Percentiles rank a stretch among this genome's conserved stretches.
Evolutionary conservation across 2,888 invertebrate genomes (phyloP).

Genomic region (Pasiphila rectangulata): DNA sequence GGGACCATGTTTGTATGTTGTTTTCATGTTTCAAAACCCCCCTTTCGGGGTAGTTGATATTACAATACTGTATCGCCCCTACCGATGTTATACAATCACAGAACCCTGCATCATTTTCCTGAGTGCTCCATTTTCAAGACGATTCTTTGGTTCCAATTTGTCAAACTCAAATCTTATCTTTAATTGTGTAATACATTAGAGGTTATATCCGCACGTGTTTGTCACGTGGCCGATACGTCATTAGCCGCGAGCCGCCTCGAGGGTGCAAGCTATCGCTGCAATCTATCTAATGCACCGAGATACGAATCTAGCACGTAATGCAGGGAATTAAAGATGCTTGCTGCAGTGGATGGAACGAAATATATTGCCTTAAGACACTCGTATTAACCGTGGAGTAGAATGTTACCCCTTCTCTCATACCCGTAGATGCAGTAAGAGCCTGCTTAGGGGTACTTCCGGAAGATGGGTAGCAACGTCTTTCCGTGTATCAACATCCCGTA

Average conservation of each 20-base stretch:
- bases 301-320: slow-evolving; percentile 23
- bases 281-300: slow-evolving; percentile 35
- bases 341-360: neutral
- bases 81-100: neutral
- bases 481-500: no score
- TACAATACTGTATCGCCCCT: no score
- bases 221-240: slow-evolving; percentile 75
- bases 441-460: no score
- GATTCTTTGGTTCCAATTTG: slow-evolving; percentile 25
- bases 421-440: no score
- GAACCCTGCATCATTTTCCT: neutral
- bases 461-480: no score
- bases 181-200: slow-evolving; percentile 45
- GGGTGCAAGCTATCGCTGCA: slow-evolving; percentile 44
- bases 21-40: no score
- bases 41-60: no score
- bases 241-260: slow-evolving; percentile 64
- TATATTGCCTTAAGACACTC: no score
- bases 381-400: no score
- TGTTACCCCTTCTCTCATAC: no score
- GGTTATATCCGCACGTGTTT: slow-evolving; percentile 64
- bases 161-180: slow-evolving; percentile 35
- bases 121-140: slow-evolving; percentile 6
- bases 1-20: no score
- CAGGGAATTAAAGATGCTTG: slow-evolving; percentile 21